A percentile compares a stretch with the other conserved stretches of the same genome.
phyloP scores from a whole-genome alignment of 2,797 vertebrate species.

The Acrossocheilus fasciatus region DNA sequence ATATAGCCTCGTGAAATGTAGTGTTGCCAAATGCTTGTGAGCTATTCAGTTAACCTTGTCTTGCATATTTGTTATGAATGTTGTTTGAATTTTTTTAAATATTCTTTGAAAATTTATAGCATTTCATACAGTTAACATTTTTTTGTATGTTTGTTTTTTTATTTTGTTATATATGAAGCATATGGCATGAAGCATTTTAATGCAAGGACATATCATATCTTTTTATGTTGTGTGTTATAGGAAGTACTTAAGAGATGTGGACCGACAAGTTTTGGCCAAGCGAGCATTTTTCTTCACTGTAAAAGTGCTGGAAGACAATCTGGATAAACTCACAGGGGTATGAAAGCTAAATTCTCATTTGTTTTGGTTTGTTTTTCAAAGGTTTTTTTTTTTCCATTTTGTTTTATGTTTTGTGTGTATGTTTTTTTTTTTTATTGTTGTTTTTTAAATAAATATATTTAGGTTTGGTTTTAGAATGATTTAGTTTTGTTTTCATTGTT shows the following conservation, averaged over 20 bases:
- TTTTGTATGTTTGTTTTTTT: not conserved
- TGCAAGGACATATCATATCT: not conserved
- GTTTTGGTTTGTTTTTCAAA: not conserved
- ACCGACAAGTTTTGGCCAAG: conserved; percentile 96
- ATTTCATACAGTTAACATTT: not conserved
- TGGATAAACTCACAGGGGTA: conserved; percentile 92
- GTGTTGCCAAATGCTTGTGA: not conserved
- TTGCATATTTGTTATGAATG: not conserved
- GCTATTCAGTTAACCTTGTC: not conserved
- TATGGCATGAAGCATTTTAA: not conserved
- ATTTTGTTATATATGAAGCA: not conserved
- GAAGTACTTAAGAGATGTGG: conserved; percentile 98
- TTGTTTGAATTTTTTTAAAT: not conserved
- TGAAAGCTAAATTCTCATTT: conserved; percentile 42
- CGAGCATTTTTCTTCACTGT: conserved; percentile 96
- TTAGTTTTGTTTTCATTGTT: too few species aligned
- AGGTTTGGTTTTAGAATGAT: too few species aligned
- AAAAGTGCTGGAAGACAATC: conserved; percentile 96
- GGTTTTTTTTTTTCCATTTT: not conserved
- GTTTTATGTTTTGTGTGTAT: not conserved
- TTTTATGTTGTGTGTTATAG: conserved; percentile 69
- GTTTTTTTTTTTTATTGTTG: too few species aligned
- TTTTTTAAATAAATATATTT: too few species aligned
- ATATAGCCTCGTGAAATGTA: not conserved
- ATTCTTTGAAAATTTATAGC: not conserved